phyloP scores from a whole-genome alignment of 2,113 vertebrate genomes.

The Prionailurus viverrinus region DNA sequence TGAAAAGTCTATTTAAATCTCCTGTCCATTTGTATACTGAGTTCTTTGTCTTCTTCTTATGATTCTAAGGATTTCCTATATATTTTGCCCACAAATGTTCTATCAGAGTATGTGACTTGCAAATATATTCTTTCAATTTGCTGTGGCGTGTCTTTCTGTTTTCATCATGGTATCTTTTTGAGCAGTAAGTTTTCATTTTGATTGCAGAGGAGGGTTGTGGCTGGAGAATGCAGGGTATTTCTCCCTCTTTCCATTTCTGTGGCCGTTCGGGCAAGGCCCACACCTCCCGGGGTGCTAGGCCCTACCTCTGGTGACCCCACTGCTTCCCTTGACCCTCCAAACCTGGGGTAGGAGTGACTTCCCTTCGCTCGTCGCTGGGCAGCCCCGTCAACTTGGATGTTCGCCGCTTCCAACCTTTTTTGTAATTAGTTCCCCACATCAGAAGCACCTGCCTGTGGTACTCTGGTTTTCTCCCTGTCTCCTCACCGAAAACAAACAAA shows the following conservation, averaged over 20 bases:
- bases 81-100: background rate
- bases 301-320: background rate
- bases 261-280: background rate
- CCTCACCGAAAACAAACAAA: background rate
- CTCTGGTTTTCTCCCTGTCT: background rate
- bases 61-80: background rate
- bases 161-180: background rate
- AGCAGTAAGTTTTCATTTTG: background rate
- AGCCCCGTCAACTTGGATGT: background rate
- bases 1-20: background rate
- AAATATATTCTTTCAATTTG: background rate
- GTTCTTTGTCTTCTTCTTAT: background rate
- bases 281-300: background rate
- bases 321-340: background rate
- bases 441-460: background rate
- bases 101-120: background rate
- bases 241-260: too few species aligned
- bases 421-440: background rate
- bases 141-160: background rate
- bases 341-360: background rate
- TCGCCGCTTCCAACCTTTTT: background rate
- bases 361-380: background rate
- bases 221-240: too few species aligned
- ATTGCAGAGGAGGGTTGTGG: background rate
- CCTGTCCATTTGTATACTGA: background rate